Evolutionary conservation across 2,888 invertebrate species (phyloP), one percentile per base, ranked within the genome.

Genomic region (Tenthredo scrophulariae): DNA sequence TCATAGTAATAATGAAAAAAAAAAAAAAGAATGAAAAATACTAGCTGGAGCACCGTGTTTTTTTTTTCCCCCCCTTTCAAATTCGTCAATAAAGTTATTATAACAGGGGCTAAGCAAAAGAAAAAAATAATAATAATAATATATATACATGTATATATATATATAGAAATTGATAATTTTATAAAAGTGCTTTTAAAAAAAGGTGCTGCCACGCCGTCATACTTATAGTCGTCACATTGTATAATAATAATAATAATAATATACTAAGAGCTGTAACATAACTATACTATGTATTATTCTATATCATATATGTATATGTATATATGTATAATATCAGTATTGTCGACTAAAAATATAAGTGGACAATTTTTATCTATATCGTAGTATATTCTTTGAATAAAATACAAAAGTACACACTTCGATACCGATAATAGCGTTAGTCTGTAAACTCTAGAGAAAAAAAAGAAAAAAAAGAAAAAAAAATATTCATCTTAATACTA

Each of bases 291-390:
- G 13, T 62, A 62, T 1, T 29, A 37, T 29, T 79, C 26, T 50
- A 33, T 33, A 40, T 37, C 5, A 75, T 77, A 77, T 83, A 22
- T 67, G n/a, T 87, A 37, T 33, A 37, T 37, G 0, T 37, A 87
- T 10, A n/a, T 40, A 18, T 72, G 86, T 84, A 84, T 84, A 80
- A 87, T 85, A 84, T 85, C 85, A 79, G 82, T 84, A 84, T 85
- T 85, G 87, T 86, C 86, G 84, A 74, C 84, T 50, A 22, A 54
- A 22, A 77, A 72, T 40, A 58, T 29, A 67, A 26, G 72, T 54
- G n/a, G 84, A 84, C 72, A 67, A 67, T 37, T 37, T 50, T 29
- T 84, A 46, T 29, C 4, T 29, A 65, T 72, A 33, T 26, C 70
- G 29, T 67, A 26, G 46, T n/a, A 54, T 84, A 84, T 70, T 67